phyloP scores from a whole-genome alignment of 2,888 invertebrate species.

The Drosophila crucigera region DNA sequence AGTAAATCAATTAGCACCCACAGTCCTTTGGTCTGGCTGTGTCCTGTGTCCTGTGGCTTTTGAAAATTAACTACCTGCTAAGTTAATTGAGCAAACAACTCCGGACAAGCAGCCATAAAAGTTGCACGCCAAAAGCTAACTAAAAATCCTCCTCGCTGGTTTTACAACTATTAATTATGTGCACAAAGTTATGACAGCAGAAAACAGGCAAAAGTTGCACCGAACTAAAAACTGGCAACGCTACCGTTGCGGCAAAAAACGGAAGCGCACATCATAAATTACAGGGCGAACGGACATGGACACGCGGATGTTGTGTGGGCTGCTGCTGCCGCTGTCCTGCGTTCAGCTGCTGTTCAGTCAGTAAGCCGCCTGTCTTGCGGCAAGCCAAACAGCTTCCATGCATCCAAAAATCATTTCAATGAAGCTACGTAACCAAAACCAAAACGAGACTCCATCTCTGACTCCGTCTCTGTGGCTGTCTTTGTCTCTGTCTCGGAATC shows the following conservation, averaged over 20 bases:
- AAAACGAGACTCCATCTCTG: conserved; percentile 11
- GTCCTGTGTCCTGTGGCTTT: conserved; percentile 65
- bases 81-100: conserved; percentile 83
- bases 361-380: conserved; percentile 78
- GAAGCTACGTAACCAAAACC: conserved; percentile 33
- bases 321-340: conserved; percentile 34
- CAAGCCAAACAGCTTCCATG: conserved; percentile 80
- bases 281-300: conserved; percentile 69
- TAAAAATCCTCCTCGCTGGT: conserved; percentile 65
- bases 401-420: conserved; percentile 80
- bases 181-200: conserved; percentile 83
- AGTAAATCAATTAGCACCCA: conserved; percentile 76
- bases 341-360: conserved; percentile 38
- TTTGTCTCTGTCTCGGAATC: conserved; percentile 34
- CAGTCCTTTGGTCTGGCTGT: conserved; percentile 15
- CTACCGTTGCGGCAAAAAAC: conserved; percentile 43
- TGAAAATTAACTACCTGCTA: conserved; percentile 84
- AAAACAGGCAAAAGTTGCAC: conserved; percentile 73
- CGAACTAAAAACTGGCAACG: conserved; percentile 69
- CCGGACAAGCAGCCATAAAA: conserved; percentile 65
- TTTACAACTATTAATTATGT: conserved; percentile 84
- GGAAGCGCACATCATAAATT: conserved; percentile 80
- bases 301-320: conserved; percentile 65
- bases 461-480: conserved; percentile 1
- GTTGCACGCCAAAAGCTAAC: conserved; percentile 66